A percentile compares a stretch with the other conserved stretches of the same genome.
Conservation (phyloP, 1,140 invertebrate genomes). For the Cydia amplana region DNA sequence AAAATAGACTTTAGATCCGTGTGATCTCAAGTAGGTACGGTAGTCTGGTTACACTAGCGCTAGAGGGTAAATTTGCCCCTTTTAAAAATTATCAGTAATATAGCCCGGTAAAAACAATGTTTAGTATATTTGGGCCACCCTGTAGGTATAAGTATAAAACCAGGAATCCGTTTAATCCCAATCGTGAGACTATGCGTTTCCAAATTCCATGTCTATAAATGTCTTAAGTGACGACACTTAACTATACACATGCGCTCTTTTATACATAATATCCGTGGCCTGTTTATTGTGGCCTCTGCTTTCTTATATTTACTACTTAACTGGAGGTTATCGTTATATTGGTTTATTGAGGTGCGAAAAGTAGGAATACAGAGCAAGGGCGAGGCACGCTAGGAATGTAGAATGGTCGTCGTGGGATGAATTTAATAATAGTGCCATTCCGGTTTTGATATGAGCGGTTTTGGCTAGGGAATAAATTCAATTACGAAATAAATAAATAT, state of each 20-base stretch:
- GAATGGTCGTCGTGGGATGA: background rate
- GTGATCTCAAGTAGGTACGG: too few relatives aligned
- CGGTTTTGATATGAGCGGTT: background rate
- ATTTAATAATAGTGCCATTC: conserved; percentile 27
- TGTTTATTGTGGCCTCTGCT: too few relatives aligned
- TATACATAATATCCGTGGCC: too few relatives aligned
- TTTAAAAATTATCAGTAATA: too few relatives aligned
- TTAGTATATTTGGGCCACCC: too few relatives aligned
- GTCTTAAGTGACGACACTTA: background rate
- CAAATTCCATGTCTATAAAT: background rate
- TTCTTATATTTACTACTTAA: background rate
- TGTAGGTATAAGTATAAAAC: too few relatives aligned
- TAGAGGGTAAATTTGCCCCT: too few relatives aligned
- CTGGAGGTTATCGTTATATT: background rate
- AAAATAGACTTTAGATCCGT: too few relatives aligned
- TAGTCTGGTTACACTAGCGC: too few relatives aligned
- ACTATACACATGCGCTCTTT: background rate
- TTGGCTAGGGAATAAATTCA: background rate
- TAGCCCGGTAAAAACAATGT: too few relatives aligned
- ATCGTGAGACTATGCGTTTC: background rate
- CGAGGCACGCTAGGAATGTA: background rate
- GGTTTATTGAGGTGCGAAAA: background rate
- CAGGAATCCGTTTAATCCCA: background rate
- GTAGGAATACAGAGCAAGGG: background rate
- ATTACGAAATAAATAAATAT: background rate